Evolutionary conservation across 2,113 vertebrate genomes (phyloP), one percentile per base, ranked within the genome.

Genomic region (Cyphomyrus plagiostoma): DNA sequence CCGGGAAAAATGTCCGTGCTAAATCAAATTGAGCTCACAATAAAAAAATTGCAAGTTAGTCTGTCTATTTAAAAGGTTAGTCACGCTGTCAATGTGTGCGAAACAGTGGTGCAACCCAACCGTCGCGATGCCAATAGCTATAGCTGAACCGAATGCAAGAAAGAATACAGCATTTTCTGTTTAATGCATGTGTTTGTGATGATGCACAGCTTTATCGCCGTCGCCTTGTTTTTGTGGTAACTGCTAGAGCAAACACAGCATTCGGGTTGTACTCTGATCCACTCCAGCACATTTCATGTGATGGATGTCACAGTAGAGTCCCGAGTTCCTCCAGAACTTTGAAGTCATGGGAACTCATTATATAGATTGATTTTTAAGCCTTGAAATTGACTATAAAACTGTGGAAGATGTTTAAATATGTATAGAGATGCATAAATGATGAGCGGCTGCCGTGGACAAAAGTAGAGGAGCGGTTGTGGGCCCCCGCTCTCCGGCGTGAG

Each of bases 361-460:
- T 42, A 93, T 89, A 92, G 94, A 95, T 94, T 95, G 95, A 95
- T 96, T 95, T 95, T 94, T 95, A 95, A 94, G 94, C 92, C 90
- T 92, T 89, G 90, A 92, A 92, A 94, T 92, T 94, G 94, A 94
- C 93, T 93, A 93, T 94, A 93, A 93, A 94, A 92, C 92, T 93
- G 93, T 92, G 91, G 91, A 93, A 92, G 92, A 92, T 90, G 93
- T 92, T 94, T 85, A 50, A 87, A 85, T 83, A 87, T 80, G 88
- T 56, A 70, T 83, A 45, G 84, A 13, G 39, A 45, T n/a, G 88
- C 53, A 87, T 86, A 53, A 80, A 50, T 83, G 26, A 90, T 53
- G 87, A 62, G 46, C 80, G 77, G 39, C 80, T 53, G 50, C 86
- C 30, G 52, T 49, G 35, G 30, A 87, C 74, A 42, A 46, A 74